Percentiles rank a stretch among this genome's conserved stretches.
These are phyloP conservation scores for Polydrusus cervinus DNA, from an alignment of 2,888 invertebrate species.

Conservation along the genomic window DNA sequence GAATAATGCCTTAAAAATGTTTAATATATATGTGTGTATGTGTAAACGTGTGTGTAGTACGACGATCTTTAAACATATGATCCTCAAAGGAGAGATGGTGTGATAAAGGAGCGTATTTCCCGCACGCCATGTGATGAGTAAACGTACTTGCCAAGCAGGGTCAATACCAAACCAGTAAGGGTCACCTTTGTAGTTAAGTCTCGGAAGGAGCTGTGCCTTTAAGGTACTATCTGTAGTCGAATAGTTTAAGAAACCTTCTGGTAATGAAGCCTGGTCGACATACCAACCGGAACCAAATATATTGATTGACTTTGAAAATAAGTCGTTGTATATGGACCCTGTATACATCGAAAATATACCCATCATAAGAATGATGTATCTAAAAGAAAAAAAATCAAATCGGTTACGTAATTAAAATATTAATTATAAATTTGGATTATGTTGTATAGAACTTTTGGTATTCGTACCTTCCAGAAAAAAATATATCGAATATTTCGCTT, in stretches of 20 bases:
- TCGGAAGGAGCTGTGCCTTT: slow-evolving; percentile 71
- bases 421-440: too few species aligned
- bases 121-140: too few species aligned
- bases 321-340: slow-evolving; percentile 85
- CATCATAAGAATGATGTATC: slow-evolving; percentile 87
- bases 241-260: slow-evolving; percentile 50
- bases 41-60: too few species aligned
- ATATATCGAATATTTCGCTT: slow-evolving; percentile 84
- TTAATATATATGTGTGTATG: too few species aligned
- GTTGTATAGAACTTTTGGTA: too few species aligned
- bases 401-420: too few species aligned
- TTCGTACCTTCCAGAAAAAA: slow-evolving; percentile 79
- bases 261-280: slow-evolving; percentile 45
- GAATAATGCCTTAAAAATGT: too few species aligned
- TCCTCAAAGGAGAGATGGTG: too few species aligned
- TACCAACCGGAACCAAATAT: slow-evolving; percentile 81
- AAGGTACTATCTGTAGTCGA: slow-evolving; percentile 57
- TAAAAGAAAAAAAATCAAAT: slow-evolving; percentile 55
- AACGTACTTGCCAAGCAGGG: slow-evolving; percentile 79
- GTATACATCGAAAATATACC: slow-evolving; percentile 86
- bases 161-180: slow-evolving; percentile 84
- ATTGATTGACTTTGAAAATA: slow-evolving; percentile 84
- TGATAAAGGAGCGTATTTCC: too few species aligned
- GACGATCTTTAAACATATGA: too few species aligned
- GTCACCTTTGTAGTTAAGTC: slow-evolving; percentile 66